Base-by-base conservation (phyloP, 2,797 vertebrate genomes). In the Nasua narica region DNA sequence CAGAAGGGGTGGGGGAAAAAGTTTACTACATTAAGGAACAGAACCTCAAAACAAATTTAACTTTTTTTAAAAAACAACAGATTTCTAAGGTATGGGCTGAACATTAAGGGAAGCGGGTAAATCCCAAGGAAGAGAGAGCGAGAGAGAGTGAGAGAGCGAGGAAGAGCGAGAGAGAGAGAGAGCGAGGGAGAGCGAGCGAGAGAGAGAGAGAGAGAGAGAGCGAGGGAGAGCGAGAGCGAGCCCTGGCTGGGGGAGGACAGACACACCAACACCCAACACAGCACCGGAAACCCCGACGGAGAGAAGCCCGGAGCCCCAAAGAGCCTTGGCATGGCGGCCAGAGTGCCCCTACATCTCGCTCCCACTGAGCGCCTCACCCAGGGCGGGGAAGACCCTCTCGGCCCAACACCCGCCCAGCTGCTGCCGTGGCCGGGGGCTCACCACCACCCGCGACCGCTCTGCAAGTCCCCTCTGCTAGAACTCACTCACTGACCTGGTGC, bases 401-500 rank as follows among this genome's bases (percentile, higher is more conserved):
- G 81, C 8, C 43, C 40, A 43, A 43, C 2, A 23, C 48, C 67
- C 4, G 13, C 19, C 52, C 43, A 3, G 40, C 7, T 0, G 35
- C 32, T 7, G 23, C 0, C 2, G 5, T 4, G 12, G 43, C 79
- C 2, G 1, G 56, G 65, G 19, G 25, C 56, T 37, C 12, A 10
- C 7, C 50, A 16, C 3, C 0, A 9, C 7, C 3, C 5, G 0
- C 9, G 40, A 52, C 27, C 8, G 8, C 6, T 56, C 76, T 32
- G 29, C 11, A 35, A 91, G 74, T 43, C 43, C 60, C 35, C 40
- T 13, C 43, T 15, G 10, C 58, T 23, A 14, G 54, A 74, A 58
- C 60, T 62, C 58, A 58, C 60, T 62, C 58, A 35, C 2, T 5
- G 14, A 54, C 40, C 29, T 35, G 37, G 15, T 32, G 4, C 21